Evolutionary conservation across 1,140 invertebrate genomes (phyloP), one percentile per base, ranked within the genome.

Genomic region (Cherax quadricarinatus): DNA sequence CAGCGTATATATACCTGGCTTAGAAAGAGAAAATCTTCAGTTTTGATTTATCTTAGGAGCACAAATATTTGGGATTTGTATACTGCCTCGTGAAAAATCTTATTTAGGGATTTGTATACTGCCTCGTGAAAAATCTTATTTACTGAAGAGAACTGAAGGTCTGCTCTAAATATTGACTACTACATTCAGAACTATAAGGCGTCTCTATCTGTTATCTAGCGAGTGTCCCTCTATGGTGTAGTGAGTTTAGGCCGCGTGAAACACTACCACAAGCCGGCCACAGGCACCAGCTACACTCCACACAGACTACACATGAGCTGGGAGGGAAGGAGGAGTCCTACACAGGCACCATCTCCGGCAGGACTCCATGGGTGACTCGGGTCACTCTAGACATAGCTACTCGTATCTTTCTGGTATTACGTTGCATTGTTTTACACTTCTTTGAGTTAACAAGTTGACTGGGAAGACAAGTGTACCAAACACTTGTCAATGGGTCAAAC

Each of bases 241-340:
- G 62, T 70, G 41, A 66, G 48, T 60, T 41, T n/a, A 79, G 73
- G 73, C 73, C 57, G 49, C 73, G 70, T 79, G 78, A 88, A 75
- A 78, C 86, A 88, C 73, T 88, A 85, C 83, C 83, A 70, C 41
- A 53, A 88, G 86, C n/a, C 75, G 78, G 53, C 86, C 78, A 80
- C 75, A 88, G 80, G 86, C 86, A 88, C 73, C 73, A 87, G 18
- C 86, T 78, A 87, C 86, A 87, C 75, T 78, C 75, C 86, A 88
- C 78, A 88, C 78, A 78, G 78, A 79, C 86, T 88, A 88, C 86
- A 88, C 86, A 57, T 60, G 86, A 70, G 83, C 70, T 53, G 78
- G 86, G 78, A 57, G 53, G 75, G 57, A 41, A n/a, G 86, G 57
- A 80, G 86, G 41, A 49, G 51, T 53, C 24, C 73, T 80, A 41